phyloP scores from a whole-genome alignment of 2,888 invertebrate genomes.

The Leptura quadrifasciata region DNA sequence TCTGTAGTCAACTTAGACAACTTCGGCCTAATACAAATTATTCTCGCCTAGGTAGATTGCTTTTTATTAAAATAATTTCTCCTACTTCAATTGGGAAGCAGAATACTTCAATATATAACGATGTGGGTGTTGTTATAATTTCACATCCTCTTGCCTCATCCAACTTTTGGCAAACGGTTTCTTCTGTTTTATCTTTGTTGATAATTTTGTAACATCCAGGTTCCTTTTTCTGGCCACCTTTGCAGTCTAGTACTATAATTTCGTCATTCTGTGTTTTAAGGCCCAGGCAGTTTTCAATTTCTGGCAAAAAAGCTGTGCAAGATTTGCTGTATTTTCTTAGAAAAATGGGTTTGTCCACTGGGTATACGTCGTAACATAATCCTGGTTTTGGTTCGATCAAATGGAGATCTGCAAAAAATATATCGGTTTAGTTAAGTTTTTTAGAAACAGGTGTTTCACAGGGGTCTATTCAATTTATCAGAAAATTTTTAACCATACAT shows the following conservation, averaged over 20 bases:
- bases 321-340: slow-evolving; percentile 22
- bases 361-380: slow-evolving; percentile 37
- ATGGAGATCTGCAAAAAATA: slow-evolving; percentile 35
- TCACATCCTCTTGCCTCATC: slow-evolving; percentile 38
- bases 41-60: neutral
- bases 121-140: slow-evolving; percentile 26
- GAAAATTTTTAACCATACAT: too few relatives aligned
- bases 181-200: slow-evolving; percentile 32
- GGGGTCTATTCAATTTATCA: too few relatives aligned
- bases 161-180: slow-evolving; percentile 40
- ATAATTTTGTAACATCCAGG: slow-evolving; percentile 41
- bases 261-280: slow-evolving; percentile 37
- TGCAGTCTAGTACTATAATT: slow-evolving; percentile 39
- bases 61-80: slow-evolving; percentile 30
- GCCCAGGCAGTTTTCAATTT: slow-evolving; percentile 39
- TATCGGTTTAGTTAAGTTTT: too few relatives aligned
- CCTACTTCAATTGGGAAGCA: slow-evolving; percentile 24
- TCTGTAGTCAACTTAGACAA: neutral
- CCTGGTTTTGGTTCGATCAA: slow-evolving; percentile 38
- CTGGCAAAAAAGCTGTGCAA: slow-evolving; percentile 27
- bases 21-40: neutral
- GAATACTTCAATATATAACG: slow-evolving; percentile 36
- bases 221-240: slow-evolving; percentile 1
- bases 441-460: too few relatives aligned
- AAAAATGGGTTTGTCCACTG: slow-evolving; percentile 30